Conservation (phyloP, 2,888 invertebrate species). For the Tanytarsus gracilentus region DNA sequence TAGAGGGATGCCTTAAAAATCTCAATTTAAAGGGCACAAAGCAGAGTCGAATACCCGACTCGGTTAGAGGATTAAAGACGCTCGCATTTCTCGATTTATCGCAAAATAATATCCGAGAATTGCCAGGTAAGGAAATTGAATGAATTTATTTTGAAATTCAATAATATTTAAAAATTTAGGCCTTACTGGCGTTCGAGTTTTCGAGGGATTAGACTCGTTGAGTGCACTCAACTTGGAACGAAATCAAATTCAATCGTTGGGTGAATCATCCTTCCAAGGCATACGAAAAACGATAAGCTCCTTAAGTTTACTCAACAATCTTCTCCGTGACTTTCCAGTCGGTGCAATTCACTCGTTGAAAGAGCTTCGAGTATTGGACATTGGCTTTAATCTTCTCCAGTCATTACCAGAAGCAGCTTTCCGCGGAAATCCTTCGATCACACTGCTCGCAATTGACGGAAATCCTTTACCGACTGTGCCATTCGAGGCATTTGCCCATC, state of each 20-base stretch:
- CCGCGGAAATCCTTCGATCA: conserved; percentile 70
- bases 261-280: conserved; percentile 67
- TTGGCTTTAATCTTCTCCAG: conserved; percentile 83
- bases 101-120: conserved; percentile 73
- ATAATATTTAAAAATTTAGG: too few relatives aligned
- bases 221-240: conserved; percentile 82
- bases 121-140: conserved; percentile 66
- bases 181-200: conserved; percentile 55
- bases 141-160: too few relatives aligned
- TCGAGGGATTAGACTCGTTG: conserved; percentile 69
- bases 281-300: conserved; percentile 76
- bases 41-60: conserved; percentile 69
- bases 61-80: conserved; percentile 64
- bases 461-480: conserved; percentile 81
- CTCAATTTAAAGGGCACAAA: conserved; percentile 80
- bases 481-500: conserved; percentile 62
- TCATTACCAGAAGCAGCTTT: conserved; percentile 73
- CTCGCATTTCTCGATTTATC: conserved; percentile 84
- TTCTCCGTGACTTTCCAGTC: conserved; percentile 78
- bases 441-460: conserved; percentile 79
- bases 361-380: conserved; percentile 79
- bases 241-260: conserved; percentile 72
- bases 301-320: conserved; percentile 78
- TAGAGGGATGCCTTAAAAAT: conserved; percentile 76
- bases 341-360: conserved; percentile 65